Percentiles rank a stretch among this genome's conserved stretches.
These are phyloP conservation scores for Apocheima hispidaria DNA, from an alignment of 2,888 invertebrate genomes.

Conservation along the genomic window DNA sequence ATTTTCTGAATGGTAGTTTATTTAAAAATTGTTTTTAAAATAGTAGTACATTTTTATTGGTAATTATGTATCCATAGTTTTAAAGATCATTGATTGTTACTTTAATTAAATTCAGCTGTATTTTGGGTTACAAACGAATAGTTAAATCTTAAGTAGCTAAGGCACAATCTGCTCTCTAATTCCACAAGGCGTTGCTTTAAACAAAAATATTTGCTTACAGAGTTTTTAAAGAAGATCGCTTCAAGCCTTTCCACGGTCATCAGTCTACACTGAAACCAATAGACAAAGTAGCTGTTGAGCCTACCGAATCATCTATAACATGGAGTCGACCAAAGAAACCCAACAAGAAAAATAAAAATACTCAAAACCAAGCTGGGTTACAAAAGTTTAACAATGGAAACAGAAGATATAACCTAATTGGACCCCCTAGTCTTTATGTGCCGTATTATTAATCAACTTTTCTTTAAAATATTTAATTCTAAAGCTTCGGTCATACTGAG, in stretches of 20 bases:
- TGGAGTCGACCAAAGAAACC: slow-evolving; percentile 68
- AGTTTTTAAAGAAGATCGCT: slow-evolving; percentile 48
- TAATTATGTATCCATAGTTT: no score
- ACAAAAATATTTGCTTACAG: slow-evolving; percentile 45
- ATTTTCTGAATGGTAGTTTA: no score
- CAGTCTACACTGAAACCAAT: slow-evolving; percentile 38
- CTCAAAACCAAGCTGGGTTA: slow-evolving; percentile 34
- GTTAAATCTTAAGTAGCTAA: not conserved
- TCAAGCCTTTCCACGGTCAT: slow-evolving; percentile 34
- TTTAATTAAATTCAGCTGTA: not conserved
- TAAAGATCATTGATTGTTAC: no score
- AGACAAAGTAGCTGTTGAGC: slow-evolving; percentile 34
- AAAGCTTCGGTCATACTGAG: no score
- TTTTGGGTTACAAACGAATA: not conserved
- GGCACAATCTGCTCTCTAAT: not conserved
- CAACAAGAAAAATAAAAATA: slow-evolving; percentile 53
- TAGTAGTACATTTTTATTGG: no score
- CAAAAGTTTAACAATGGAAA: slow-evolving; percentile 23
- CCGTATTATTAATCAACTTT: slow-evolving; percentile 37
- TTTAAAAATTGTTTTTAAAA: no score
- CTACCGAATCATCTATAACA: slow-evolving; percentile 65
- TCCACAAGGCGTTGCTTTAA: slow-evolving; percentile 1
- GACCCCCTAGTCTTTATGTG: slow-evolving; percentile 54
- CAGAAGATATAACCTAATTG: slow-evolving; percentile 43
- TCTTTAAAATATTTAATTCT: no score